Percentiles rank a stretch among this genome's conserved stretches.
Evolutionary conservation across 2,888 invertebrate genomes (phyloP).

Genomic region (Crossocerus cetratus): DNA sequence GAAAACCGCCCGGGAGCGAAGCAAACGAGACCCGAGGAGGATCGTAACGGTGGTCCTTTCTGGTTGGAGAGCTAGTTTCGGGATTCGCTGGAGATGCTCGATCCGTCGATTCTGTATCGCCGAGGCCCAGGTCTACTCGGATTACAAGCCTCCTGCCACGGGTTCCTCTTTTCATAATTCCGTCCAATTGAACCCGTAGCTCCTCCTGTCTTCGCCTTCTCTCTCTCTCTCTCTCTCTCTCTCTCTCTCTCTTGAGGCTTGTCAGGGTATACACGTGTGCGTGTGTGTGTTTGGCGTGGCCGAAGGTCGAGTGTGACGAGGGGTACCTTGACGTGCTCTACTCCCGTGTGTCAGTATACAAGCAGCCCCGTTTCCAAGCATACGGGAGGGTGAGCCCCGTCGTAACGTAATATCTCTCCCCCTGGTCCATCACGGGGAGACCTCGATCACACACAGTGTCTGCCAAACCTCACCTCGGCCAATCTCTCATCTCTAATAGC

Average conservation of each 20-base stretch:
- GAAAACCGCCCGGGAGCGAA: not conserved
- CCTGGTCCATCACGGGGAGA: constrained; percentile 17
- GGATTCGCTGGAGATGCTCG: not conserved
- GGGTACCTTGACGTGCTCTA: constrained; percentile 12
- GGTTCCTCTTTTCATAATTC: constrained; percentile 38
- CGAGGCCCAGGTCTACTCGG: constrained; percentile 17
- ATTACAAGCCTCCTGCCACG: constrained; percentile 32
- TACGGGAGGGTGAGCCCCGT: constrained; percentile 15
- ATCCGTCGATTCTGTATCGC: constrained; percentile 5
- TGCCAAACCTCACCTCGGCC: constrained; percentile 1
- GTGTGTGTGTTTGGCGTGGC: constrained; percentile 33
- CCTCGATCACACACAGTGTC: constrained; percentile 13
- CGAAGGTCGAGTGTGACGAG: constrained; percentile 37
- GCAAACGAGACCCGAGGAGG: not conserved
- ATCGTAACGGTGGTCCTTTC: not conserved
- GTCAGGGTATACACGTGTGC: not conserved
- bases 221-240: too few species aligned
- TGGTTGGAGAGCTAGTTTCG: not conserved
- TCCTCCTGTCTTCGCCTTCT: too few species aligned
- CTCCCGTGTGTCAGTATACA: constrained; percentile 12
- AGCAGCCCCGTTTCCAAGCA: not conserved
- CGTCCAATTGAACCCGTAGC: constrained; percentile 37
- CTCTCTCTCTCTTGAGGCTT: too few species aligned
- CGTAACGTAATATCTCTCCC: constrained; percentile 38
- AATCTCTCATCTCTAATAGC: not conserved